phyloP scores from a whole-genome alignment of 2,888 invertebrate species.

The Tolmerus cingulatus region DNA sequence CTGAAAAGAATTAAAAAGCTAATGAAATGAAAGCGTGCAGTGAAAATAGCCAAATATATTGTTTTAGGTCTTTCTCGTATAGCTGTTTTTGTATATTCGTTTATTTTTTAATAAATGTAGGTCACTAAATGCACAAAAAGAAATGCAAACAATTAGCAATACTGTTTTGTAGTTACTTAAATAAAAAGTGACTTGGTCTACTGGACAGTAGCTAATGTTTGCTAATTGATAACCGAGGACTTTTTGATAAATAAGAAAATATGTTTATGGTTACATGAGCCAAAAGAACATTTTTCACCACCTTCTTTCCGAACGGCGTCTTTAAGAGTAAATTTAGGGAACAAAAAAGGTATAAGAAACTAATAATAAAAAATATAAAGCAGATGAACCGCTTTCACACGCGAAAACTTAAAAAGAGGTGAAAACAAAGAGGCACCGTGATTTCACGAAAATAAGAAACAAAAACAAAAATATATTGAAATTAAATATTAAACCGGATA shows the following conservation, averaged over 20 bases:
- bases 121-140: not conserved
- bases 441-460: slow-evolving; percentile 4
- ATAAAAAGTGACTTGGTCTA: not conserved
- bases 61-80: not conserved
- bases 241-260: not conserved
- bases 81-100: not conserved
- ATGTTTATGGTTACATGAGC: not conserved
- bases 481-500: not conserved
- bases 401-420: not conserved
- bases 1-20: not conserved
- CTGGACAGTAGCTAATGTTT: not conserved
- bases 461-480: not conserved
- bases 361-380: not conserved
- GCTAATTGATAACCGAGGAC: not conserved
- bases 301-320: slow-evolving; percentile 3
- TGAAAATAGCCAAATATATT: not conserved
- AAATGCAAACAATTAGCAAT: not conserved
- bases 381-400: not conserved
- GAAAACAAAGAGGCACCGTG: not conserved
- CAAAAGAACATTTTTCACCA: not conserved
- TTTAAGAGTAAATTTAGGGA: slow-evolving; percentile 12
- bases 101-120: not conserved
- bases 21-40: not conserved
- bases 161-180: not conserved
- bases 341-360: slow-evolving; percentile 10